A percentile compares a stretch with the other conserved stretches of the same genome.
phyloP scores from a whole-genome alignment of 2,113 vertebrate species.

The Dromaius novaehollandiae region DNA sequence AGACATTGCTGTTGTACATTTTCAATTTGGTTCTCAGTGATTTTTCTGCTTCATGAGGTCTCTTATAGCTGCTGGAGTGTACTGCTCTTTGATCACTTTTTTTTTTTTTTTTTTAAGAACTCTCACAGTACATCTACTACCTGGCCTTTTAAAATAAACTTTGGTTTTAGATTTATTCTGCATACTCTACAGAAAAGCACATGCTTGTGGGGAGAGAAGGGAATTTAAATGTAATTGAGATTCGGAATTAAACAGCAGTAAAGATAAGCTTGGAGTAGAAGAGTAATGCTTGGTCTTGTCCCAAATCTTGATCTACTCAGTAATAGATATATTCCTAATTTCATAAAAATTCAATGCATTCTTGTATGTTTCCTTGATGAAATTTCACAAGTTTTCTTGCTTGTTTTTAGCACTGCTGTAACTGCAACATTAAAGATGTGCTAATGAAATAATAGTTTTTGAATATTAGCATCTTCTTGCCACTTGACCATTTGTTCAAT shows the following conservation, averaged over 20 bases:
- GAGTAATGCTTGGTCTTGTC: constrained; percentile 7
- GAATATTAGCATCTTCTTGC: not conserved
- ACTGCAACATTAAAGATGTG: not conserved
- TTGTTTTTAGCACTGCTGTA: not conserved
- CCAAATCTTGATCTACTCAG: not conserved
- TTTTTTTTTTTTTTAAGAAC: constrained; percentile 32
- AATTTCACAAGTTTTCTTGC: constrained; percentile 30
- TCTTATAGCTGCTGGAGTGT: constrained; percentile 75
- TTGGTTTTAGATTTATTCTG: constrained; percentile 37
- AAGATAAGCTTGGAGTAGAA: not conserved
- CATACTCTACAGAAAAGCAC: constrained; percentile 3
- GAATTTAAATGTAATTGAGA: not conserved
- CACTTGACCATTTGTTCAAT: constrained; percentile 25
- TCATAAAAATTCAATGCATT: not conserved
- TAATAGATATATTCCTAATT: constrained; percentile 4
- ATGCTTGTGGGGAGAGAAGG: not conserved
- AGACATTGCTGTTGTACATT: constrained; percentile 88
- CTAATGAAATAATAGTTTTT: constrained; percentile 11
- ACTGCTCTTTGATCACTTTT: constrained; percentile 69
- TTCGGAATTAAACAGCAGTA: not conserved
- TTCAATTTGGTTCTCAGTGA: constrained; percentile 84
- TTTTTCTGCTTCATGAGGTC: constrained; percentile 79
- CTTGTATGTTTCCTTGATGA: not conserved
- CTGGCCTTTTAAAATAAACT: constrained; percentile 54
- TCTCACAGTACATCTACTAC: constrained; percentile 43